These are phyloP conservation scores for Microcebus ravelobensis DNA, from an alignment of 2,113 vertebrate genomes.

Conservation along the genomic window DNA sequence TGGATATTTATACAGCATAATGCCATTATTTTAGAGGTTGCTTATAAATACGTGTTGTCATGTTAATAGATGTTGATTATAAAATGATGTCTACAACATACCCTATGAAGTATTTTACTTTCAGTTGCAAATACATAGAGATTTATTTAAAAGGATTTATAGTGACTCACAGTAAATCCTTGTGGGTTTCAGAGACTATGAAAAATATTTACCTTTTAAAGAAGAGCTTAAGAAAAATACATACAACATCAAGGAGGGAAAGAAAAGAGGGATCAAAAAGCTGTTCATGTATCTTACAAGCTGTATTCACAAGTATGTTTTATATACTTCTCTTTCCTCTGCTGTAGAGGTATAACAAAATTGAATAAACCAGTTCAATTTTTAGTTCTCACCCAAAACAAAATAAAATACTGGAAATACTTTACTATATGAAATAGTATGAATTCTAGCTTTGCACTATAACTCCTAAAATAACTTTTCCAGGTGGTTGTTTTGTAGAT, in stretches of 20 bases:
- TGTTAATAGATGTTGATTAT: background rate
- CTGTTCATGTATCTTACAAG: background rate
- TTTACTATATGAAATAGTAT: background rate
- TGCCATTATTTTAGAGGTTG: background rate
- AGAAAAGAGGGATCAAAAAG: background rate
- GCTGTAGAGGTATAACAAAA: background rate
- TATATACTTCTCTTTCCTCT: background rate
- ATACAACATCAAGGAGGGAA: background rate
- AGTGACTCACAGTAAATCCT: slow-evolving; percentile 32
- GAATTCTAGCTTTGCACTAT: background rate
- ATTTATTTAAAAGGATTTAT: slow-evolving; percentile 43
- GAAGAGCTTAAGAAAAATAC: slow-evolving; percentile 15
- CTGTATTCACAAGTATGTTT: background rate
- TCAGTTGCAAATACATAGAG: slow-evolving; percentile 19
- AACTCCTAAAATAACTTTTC: background rate
- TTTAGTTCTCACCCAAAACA: slow-evolving; percentile 13
- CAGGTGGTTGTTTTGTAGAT: background rate
- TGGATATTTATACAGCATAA: background rate
- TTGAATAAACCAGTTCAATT: background rate
- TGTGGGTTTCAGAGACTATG: background rate
- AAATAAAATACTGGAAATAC: background rate
- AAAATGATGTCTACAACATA: background rate
- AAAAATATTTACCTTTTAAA: slow-evolving; percentile 40
- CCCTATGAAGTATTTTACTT: background rate
- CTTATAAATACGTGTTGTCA: background rate